phyloP scores from a whole-genome alignment of 2,797 vertebrate species.

The Florisuga fusca region DNA sequence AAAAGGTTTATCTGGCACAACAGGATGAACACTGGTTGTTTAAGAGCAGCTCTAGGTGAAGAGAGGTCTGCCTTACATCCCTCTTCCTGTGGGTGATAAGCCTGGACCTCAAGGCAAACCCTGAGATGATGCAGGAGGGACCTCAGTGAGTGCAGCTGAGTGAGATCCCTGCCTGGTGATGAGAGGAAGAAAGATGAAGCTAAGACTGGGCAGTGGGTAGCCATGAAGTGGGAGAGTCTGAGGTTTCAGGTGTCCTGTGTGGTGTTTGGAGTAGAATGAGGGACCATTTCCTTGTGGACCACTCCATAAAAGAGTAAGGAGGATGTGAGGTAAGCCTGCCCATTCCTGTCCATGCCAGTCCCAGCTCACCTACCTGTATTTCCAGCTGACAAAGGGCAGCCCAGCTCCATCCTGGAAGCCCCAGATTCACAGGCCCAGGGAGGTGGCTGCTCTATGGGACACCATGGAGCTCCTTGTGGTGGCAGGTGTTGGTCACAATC shows the following conservation, averaged over 20 bases:
- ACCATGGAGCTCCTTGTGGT: background rate
- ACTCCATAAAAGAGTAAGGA: background rate
- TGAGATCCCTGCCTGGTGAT: background rate
- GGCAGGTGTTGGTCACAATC: background rate
- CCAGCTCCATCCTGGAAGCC: background rate
- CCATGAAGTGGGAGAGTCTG: background rate
- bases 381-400: background rate
- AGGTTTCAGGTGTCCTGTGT: background rate
- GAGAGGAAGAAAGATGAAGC: background rate
- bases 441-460: background rate
- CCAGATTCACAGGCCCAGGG: background rate
- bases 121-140: background rate
- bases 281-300: background rate
- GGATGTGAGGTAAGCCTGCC: background rate
- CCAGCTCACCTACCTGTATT: background rate
- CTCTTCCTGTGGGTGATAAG: background rate
- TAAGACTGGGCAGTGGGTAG: background rate
- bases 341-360: background rate
- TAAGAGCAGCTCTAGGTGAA: background rate
- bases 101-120: background rate
- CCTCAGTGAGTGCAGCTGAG: background rate
- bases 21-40: background rate
- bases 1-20: background rate
- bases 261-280: background rate
- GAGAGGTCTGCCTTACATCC: background rate